phyloP scores from a whole-genome alignment of 1,140 invertebrate genomes.

The Wiebesia pumilae region DNA sequence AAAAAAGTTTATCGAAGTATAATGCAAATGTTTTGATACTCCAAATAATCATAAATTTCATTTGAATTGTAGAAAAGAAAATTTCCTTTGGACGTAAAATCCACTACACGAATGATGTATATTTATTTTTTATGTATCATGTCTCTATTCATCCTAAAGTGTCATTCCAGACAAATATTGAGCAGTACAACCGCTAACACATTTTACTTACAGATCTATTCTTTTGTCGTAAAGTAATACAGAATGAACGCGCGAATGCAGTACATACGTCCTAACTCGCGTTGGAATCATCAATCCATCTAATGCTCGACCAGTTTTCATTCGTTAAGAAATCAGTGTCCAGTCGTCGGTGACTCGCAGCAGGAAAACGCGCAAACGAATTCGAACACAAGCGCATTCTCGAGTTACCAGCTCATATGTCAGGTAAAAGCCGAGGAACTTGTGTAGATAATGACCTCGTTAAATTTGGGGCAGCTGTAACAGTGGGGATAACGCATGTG shows the following conservation, averaged over 20 bases:
- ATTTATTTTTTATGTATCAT: no score
- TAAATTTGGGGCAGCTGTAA: constrained; percentile 14
- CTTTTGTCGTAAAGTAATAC: background rate
- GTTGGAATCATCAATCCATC: background rate
- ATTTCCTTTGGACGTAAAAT: no score
- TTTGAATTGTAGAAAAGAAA: no score
- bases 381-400: background rate
- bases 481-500: background rate
- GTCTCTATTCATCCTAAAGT: no score
- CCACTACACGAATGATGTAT: no score
- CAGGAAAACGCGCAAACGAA: background rate
- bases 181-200: no score
- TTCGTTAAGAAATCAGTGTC: background rate
- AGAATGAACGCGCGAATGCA: background rate
- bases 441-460: constrained; percentile 29
- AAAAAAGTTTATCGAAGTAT: no score
- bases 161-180: no score
- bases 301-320: background rate
- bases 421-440: background rate
- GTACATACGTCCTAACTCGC: background rate
- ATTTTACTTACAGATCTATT: background rate
- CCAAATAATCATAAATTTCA: no score
- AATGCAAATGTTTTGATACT: no score
- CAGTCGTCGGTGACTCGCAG: background rate
- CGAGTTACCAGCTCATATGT: constrained; percentile 20